Evolutionary conservation across 2,113 vertebrate genomes (phyloP), one percentile per base, ranked within the genome.

Genomic region (Gracilinanus agilis): DNA sequence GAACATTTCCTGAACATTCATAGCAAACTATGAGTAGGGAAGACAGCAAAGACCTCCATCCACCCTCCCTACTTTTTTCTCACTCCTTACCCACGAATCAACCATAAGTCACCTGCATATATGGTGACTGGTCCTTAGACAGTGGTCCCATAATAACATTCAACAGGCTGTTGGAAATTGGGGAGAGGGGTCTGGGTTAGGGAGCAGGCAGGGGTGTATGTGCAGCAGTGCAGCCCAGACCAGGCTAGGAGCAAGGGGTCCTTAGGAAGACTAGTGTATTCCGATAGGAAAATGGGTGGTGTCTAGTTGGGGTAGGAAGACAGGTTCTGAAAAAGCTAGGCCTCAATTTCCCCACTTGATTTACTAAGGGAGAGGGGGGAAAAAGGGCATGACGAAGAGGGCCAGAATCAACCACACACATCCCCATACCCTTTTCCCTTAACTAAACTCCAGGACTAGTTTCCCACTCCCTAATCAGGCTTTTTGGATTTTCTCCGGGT

Each of bases 401-500:
- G 49, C 16, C 12, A 24, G 27, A 27, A 90, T 44, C 88, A 49
- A 53, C 88, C 16, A 92, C 92, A 16, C 53, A 61, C 12, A 55
- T 2, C 11, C 24, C 23, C 16, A 83, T 40, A 8, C 67, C 67
- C 34, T 83, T 83, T n/a, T 83, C 40, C n/a, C n/a, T 83, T 40
- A 40, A 83, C 34, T 83, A n/a, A 40, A 83, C 67, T 83, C n/a
- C 19, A 83, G 16, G 67, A 88, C 53, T 40, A 44, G 96, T 90
- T 89, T 91, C 44, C 56, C 67, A 27, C 93, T 95, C 97, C 92
- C 93, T 88, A 55, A 94, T 95, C 95, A 93, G 88, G 67, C 53
- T 93, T 90, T 91, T 95, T 90, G 89, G 93, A 91, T 91, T 95
- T 95, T 95, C 92, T 94, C 93, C 92, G 91, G 67, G 27, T 44